Conservation (phyloP, 1,140 invertebrate species). For the Scaptodrosophila lebanonensis region DNA sequence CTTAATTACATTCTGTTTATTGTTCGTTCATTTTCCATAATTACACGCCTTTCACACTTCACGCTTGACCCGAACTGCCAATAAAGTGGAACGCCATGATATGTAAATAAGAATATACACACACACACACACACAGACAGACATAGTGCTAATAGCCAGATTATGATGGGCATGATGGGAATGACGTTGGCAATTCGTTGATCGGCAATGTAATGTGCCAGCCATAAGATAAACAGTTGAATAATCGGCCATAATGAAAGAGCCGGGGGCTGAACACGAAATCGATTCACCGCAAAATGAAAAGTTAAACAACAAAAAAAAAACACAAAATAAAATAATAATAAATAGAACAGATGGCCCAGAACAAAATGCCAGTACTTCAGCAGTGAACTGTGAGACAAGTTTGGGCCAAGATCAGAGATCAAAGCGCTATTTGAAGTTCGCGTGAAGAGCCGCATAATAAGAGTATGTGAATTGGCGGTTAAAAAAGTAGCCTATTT, state of each 20-base stretch:
- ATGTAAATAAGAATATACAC: conserved; percentile 64
- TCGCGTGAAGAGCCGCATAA: background rate
- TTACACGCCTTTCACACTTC: conserved; percentile 47
- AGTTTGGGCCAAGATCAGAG: conserved; percentile 51
- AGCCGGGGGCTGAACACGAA: conserved; percentile 60
- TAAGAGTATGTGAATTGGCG: too few species aligned
- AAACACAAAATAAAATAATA: conserved; percentile 15
- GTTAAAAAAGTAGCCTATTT: conserved; percentile 8
- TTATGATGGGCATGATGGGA: conserved; percentile 43
- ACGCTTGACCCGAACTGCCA: conserved; percentile 72
- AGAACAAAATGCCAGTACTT: conserved; percentile 11
- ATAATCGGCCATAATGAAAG: conserved; percentile 63
- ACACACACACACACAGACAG: background rate
- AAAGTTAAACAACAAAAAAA: conserved; percentile 16
- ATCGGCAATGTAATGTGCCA: conserved; percentile 61
- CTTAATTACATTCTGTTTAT: background rate
- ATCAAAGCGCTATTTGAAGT: too few species aligned
- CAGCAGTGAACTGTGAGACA: background rate
- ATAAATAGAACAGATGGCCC: conserved; percentile 27
- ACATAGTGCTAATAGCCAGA: conserved; percentile 55
- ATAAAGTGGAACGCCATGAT: conserved; percentile 69
- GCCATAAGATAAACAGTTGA: conserved; percentile 73
- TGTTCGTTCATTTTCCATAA: too few species aligned
- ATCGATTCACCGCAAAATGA: conserved; percentile 60
- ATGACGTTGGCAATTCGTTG: conserved; percentile 64